These are phyloP conservation scores for Sarcoramphus papa DNA, from an alignment of 2,797 vertebrate genomes.

Conservation along the genomic window DNA sequence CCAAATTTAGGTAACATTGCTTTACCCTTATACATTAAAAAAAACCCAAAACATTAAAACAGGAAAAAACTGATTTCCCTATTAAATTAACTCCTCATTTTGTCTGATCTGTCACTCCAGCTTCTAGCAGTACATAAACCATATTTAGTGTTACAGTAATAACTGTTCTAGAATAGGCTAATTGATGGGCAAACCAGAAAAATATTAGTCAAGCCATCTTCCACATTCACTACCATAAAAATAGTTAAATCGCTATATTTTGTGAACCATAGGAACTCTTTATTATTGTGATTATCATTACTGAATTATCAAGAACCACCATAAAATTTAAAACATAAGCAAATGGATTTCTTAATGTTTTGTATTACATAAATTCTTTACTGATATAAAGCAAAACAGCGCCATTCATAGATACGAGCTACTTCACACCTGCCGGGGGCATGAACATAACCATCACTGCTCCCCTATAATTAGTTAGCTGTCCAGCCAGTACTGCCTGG, in stretches of 20 bases:
- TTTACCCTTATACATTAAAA: not conserved
- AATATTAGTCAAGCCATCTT: not conserved
- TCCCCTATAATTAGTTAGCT: not conserved
- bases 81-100: not conserved
- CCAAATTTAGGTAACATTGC: not conserved
- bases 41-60: not conserved
- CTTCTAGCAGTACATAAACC: not conserved
- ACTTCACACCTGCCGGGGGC: not conserved
- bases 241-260: not conserved
- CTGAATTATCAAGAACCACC: slow-evolving; percentile 16
- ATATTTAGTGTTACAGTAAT: not conserved
- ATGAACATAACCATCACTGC: not conserved
- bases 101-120: not conserved
- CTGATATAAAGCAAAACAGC: not conserved
- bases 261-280: not conserved
- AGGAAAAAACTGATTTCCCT: not conserved
- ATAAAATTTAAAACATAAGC: slow-evolving; percentile 13
- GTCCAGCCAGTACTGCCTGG: not conserved
- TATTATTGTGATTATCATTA: slow-evolving; percentile 8
- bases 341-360: not conserved
- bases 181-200: not conserved
- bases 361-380: not conserved
- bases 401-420: not conserved
- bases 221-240: not conserved
- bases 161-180: not conserved